phyloP scores from a whole-genome alignment of 2,888 invertebrate genomes.

The Xanthorhoe spadicearia region DNA sequence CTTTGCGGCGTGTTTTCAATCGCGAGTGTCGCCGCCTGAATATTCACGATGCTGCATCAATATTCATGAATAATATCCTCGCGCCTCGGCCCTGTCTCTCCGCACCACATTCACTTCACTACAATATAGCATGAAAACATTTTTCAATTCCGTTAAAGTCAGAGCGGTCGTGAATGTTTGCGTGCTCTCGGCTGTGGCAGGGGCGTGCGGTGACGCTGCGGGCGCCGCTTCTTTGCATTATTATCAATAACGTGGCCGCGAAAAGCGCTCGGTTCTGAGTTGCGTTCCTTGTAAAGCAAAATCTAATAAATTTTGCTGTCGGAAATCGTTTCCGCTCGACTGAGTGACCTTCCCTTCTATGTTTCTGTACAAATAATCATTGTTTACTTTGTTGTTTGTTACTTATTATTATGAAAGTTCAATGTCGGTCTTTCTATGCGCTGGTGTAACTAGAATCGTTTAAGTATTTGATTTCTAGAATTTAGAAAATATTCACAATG shows the following conservation, averaged over 20 bases:
- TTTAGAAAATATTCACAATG: too few relatives aligned
- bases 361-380: conserved; percentile 38
- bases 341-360: conserved; percentile 41
- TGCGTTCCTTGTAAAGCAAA: conserved; percentile 30
- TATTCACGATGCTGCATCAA: conserved; percentile 73
- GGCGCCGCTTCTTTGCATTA: conserved; percentile 21
- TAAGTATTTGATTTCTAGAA: too few relatives aligned
- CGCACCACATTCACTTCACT: not conserved
- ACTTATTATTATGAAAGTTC: conserved; percentile 26
- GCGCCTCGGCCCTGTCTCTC: conserved; percentile 37
- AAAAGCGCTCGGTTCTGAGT: conserved; percentile 12
- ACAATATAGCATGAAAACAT: not conserved
- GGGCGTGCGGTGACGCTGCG: not conserved
- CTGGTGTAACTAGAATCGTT: not conserved
- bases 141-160: not conserved
- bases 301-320: conserved; percentile 42
- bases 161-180: not conserved
- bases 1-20: conserved; percentile 70
- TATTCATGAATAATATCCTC: conserved; percentile 67
- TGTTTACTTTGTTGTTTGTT: conserved; percentile 33
- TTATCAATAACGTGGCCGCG: conserved; percentile 31
- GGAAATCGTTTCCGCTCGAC: conserved; percentile 44
- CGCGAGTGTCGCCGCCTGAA: conserved; percentile 67
- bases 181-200: too few relatives aligned
- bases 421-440: conserved; percentile 1